Percentiles rank a stretch among this genome's conserved stretches.
Evolutionary conservation across 53 echinoderm and acorn worm genomes (phyloP).

Genomic region (Glandiceps talaboti): DNA sequence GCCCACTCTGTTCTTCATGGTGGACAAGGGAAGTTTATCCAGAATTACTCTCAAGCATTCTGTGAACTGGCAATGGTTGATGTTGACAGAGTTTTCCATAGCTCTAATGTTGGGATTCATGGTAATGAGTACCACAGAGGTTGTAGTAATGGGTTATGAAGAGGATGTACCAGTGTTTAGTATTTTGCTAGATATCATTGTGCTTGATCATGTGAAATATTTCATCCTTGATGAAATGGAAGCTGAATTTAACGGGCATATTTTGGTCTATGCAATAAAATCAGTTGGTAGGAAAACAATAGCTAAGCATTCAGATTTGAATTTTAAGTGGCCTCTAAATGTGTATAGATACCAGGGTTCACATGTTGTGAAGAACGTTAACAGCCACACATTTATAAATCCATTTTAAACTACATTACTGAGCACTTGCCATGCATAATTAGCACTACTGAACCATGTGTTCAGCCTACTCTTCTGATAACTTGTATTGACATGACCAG

Average conservation of each 20-base stretch:
- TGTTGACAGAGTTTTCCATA: constrained; percentile 14
- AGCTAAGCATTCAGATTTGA: constrained; percentile 13
- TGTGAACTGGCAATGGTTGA: not conserved
- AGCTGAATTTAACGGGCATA: constrained; percentile 19
- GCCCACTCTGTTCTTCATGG: not conserved
- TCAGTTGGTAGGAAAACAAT: not conserved
- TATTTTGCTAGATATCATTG: constrained; percentile 15
- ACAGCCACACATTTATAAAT: constrained; percentile 18
- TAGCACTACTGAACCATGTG: too few relatives aligned
- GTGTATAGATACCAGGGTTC: constrained; percentile 8
- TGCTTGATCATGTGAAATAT: constrained; percentile 20
- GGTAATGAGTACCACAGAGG: constrained; percentile 24
- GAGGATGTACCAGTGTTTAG: constrained; percentile 35
- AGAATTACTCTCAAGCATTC: not conserved
- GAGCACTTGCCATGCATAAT: not conserved
- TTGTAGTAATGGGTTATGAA: constrained; percentile 17
- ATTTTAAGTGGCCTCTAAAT: constrained; percentile 38
- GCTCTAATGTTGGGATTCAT: constrained; percentile 11
- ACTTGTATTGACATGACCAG: too few relatives aligned
- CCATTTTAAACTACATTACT: constrained; percentile 4
- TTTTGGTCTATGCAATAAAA: constrained; percentile 13
- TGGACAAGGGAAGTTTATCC: not conserved
- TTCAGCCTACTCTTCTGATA: too few relatives aligned
- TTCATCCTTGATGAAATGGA: constrained; percentile 24
- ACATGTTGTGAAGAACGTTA: constrained; percentile 15